phyloP scores from a whole-genome alignment of 2,113 vertebrate genomes.

The Pholis gunnellus region DNA sequence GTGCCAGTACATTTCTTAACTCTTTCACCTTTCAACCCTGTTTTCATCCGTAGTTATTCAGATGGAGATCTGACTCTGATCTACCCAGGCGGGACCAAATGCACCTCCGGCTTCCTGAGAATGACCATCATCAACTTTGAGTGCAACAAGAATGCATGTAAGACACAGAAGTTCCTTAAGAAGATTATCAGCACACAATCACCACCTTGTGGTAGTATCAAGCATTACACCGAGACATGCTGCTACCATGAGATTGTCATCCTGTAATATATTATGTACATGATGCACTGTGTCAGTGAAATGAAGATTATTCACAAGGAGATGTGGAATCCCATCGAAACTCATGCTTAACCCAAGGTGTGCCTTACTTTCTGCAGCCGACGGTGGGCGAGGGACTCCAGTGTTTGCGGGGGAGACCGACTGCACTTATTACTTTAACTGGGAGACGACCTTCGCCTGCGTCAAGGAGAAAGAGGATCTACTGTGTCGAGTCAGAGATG shows the following conservation, averaged over 20 bases:
- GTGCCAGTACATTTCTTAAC: not conserved
- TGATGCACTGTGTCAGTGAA: not conserved
- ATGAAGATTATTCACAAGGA: not conserved
- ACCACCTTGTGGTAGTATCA: not conserved
- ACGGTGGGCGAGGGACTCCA: conserved; percentile 85
- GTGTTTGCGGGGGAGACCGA: conserved; percentile 91
- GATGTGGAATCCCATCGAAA: not conserved
- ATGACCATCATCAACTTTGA: conserved; percentile 97
- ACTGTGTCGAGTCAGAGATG: conserved; percentile 86
- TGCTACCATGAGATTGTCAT: not conserved
- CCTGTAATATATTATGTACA: not conserved
- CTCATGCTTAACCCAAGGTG: not conserved
- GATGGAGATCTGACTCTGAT: conserved; percentile 95
- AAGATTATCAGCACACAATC: not conserved
- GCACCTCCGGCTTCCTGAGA: conserved; percentile 93
- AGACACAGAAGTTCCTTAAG: conserved; percentile 42
- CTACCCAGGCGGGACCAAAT: conserved; percentile 87
- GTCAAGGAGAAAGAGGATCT: conserved; percentile 91
- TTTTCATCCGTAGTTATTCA: conserved; percentile 86
- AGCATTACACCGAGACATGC: not conserved
- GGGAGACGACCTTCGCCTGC: conserved; percentile 92
- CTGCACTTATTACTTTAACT: conserved; percentile 96
- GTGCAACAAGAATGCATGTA: conserved; percentile 91
- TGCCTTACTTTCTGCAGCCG: conserved; percentile 54
- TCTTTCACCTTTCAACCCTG: not conserved